phyloP scores from a whole-genome alignment of 2,888 invertebrate genomes.

The Agapostemon virescens region DNA sequence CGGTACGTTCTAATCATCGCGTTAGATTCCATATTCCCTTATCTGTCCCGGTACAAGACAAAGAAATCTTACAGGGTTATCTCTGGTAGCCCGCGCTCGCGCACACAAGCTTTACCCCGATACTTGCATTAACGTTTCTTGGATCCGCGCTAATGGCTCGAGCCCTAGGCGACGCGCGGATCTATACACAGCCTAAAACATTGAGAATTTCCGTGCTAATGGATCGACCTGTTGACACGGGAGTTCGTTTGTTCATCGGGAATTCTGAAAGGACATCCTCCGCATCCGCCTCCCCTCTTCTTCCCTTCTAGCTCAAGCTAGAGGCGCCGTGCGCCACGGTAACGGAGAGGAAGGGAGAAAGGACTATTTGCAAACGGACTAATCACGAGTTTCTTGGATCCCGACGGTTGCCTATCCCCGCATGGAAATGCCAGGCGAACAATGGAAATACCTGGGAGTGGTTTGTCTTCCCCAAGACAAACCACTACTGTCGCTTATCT shows the following conservation, averaged over 20 bases:
- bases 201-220: slow-evolving; percentile 60
- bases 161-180: slow-evolving; percentile 36
- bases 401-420: slow-evolving; percentile 6
- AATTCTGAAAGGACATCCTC: slow-evolving; percentile 4
- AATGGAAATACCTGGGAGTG: slow-evolving; percentile 36
- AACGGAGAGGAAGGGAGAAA: neutral
- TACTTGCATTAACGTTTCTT: slow-evolving; percentile 52
- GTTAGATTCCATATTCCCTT: slow-evolving; percentile 45
- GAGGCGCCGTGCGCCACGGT: slow-evolving; percentile 53
- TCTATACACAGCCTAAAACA: slow-evolving; percentile 49
- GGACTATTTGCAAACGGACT: slow-evolving; percentile 40
- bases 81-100: slow-evolving; percentile 37
- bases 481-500: slow-evolving; percentile 33
- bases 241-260: slow-evolving; percentile 42
- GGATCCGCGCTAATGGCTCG: slow-evolving; percentile 62
- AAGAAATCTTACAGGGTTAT: slow-evolving; percentile 54
- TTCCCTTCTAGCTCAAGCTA: neutral
- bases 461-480: slow-evolving; percentile 18
- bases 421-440: slow-evolving; percentile 21
- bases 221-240: slow-evolving; percentile 64
- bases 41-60: slow-evolving; percentile 38
- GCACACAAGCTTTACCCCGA: slow-evolving; percentile 24
- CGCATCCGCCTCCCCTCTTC: neutral
- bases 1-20: slow-evolving; percentile 50
- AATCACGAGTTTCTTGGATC: slow-evolving; percentile 36